Base-by-base conservation (phyloP, 2,797 vertebrate genomes). In the Falco rusticolus region DNA sequence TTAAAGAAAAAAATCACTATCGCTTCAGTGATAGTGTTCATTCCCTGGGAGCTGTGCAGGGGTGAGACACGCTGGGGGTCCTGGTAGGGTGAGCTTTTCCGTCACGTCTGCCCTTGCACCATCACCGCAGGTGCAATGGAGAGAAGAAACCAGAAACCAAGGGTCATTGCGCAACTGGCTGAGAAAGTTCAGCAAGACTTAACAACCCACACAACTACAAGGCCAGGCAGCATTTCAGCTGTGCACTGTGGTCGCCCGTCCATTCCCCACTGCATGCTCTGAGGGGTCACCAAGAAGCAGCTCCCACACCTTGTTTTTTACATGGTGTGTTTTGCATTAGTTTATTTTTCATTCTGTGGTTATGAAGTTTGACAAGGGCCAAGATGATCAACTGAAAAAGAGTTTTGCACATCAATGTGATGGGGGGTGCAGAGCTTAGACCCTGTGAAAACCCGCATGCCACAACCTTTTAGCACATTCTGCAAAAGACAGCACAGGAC, bases 341-440 rank as follows among this genome's bases (percentile, higher is more conserved):
- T 53, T 81, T 86, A 60, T 74, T 89, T 95, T 97, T 84, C 76
- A 66, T 95, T 87, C 59, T 59, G 70, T 79, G 88, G 84, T 50
- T n/a, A 17, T 91, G 96, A 95, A 97, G 97, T 97, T 97, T 98
- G 90, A 95, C 96, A 68, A 92, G 76, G 60, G 71, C 72, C n/a
- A 84, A 96, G 75, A 93, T 45, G 94, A 76, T 79, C 84, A 97
- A 97, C 97, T 79, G 95, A 95, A 87, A 93, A 94, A 3, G 72
- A 88, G 94, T 90, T 94, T 95, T 84, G 87, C 95, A 90, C 5
- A 13, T 90, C 96, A 75, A 93, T 95, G 84, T 8, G 13, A 70
- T 1, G 53, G 29, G 84, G 79, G 25, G 47, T 51, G 90, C 66
- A 94, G 84, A 78, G 71, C 84, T 24, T 6, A 5, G 51, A 8